phyloP scores from a whole-genome alignment of 2,797 vertebrate genomes.

The Etheostoma perlongum region DNA sequence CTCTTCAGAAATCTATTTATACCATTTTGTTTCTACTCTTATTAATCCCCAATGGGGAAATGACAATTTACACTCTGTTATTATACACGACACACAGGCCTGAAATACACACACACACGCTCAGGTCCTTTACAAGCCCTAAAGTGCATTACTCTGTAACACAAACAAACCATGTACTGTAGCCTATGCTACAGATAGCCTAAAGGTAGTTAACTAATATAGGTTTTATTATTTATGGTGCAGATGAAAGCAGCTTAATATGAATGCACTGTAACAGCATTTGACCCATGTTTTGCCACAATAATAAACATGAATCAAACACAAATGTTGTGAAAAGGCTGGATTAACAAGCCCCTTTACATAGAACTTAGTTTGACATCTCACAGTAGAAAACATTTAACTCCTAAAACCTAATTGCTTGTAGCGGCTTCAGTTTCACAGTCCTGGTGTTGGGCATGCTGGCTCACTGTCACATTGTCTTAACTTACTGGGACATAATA shows the following conservation, averaged over 20 bases:
- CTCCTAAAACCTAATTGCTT: background rate
- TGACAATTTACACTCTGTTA: too few relatives aligned
- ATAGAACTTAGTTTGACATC: too few relatives aligned
- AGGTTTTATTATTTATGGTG: background rate
- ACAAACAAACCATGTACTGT: background rate
- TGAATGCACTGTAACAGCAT: background rate
- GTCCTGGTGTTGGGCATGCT: background rate
- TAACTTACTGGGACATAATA: background rate
- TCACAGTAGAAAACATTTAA: background rate
- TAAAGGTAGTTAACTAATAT: background rate
- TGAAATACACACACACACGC: too few relatives aligned
- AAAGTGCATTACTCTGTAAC: background rate
- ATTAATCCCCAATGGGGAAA: too few relatives aligned
- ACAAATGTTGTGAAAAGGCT: background rate
- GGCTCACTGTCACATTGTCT: background rate
- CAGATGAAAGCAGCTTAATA: background rate
- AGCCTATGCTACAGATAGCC: too few relatives aligned
- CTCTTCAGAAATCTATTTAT: too few relatives aligned
- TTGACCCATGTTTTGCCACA: too few relatives aligned
- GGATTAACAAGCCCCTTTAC: background rate
- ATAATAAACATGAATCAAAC: background rate
- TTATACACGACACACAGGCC: too few relatives aligned
- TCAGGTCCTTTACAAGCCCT: too few relatives aligned
- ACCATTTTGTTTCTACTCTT: too few relatives aligned
- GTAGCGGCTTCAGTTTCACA: background rate